Evolutionary conservation across 2,888 invertebrate species (phyloP), one percentile per base, ranked within the genome.

Genomic region (Sthenelais limicola): DNA sequence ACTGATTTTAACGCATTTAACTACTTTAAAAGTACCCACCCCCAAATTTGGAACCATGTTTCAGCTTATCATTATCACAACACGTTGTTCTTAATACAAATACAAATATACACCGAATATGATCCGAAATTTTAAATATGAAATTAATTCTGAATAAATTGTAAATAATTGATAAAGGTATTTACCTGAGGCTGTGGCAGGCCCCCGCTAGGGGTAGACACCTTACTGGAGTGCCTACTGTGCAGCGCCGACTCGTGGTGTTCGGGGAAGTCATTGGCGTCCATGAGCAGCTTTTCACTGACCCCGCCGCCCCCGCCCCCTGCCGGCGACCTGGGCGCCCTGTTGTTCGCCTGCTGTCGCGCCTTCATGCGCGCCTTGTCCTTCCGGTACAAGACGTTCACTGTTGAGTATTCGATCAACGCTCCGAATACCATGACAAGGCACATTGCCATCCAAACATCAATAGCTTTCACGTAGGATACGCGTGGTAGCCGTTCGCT

Each of bases 341-440:
- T 43, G 26, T 43, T 62, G 62, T 62, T 62, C 12, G 62, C 35
- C 4, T 35, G 38, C 4, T 21, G 5, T 2, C 24, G 18, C 7
- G 21, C 9, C 24, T n/a, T n/a, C 62, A 21, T 4, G 7, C 21
- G 21, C 38, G 21, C 62, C 62, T 62, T 69, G 35, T 72, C 35
- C 62, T 28, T 66, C 1, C 74, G 28, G 32, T 69, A 48, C 3
- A 74, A 51, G 18, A 77, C 77, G 21, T 77, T 77, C 35, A 77
- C 77, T 3, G 76, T 71, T 9, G 77, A 78, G 56, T 77, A 78
- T 56, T 78, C 78, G 52, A 78, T 78, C 70, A 78, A 74, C 15
- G 77, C 77, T 32, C 76, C 77, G 71, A 78, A 79, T 28, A 79
- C 79, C 66, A 79, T 78, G n/a, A 78, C 76, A 28, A 78, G 74